Conservation (phyloP, 2,113 vertebrate genomes). For the Tupaia tana region DNA sequence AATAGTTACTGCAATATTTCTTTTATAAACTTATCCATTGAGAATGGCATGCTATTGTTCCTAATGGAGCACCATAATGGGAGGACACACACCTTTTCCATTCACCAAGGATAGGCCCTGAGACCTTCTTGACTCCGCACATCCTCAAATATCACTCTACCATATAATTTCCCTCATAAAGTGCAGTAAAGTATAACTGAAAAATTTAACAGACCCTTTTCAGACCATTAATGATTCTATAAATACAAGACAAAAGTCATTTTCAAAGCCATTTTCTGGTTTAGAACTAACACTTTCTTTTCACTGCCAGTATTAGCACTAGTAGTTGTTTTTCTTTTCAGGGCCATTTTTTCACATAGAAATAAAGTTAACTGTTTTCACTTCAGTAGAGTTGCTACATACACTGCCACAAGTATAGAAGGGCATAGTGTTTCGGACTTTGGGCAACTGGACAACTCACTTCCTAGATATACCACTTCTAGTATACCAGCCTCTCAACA, state of each 20-base stretch:
- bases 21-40: conserved; percentile 9
- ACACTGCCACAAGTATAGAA: neutral
- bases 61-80: neutral
- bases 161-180: conserved; percentile 72
- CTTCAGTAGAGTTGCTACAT: conserved; percentile 14
- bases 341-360: conserved; percentile 47
- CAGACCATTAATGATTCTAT: conserved; percentile 71
- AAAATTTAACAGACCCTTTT: conserved; percentile 75
- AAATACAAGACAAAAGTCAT: conserved; percentile 72
- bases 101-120: conserved; percentile 20
- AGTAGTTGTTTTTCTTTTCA: conserved; percentile 60
- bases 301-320: conserved; percentile 43
- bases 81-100: conserved; percentile 33
- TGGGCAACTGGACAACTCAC: neutral
- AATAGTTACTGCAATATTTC: conserved; percentile 1
- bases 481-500: neutral
- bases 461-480: neutral
- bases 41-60: conserved; percentile 24
- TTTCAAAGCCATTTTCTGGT: conserved; percentile 64
- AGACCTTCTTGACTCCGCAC: conserved; percentile 32
- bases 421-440: neutral
- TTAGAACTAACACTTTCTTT: conserved; percentile 65
- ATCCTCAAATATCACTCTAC: conserved; percentile 65
- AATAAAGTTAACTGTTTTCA: conserved; percentile 45
- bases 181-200: conserved; percentile 65